Base-by-base conservation (phyloP, 1,140 invertebrate genomes). In the Eupristina koningsbergeri region DNA sequence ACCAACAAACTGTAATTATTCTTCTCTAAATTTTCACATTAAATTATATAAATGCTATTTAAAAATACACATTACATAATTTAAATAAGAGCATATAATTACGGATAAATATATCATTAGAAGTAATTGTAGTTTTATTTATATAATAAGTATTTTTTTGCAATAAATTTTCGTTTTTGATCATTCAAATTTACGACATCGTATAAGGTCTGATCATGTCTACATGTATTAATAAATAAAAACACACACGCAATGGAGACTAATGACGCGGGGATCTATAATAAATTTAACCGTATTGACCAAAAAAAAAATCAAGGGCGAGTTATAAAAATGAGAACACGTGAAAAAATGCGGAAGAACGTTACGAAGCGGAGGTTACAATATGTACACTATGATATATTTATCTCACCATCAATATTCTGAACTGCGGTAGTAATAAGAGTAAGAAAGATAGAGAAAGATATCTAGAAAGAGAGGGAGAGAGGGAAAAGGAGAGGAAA, bases 111-210 rank as follows among this genome's bases (percentile, higher is more conserved):
- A 8, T 11, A 8, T 34, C 34, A 8, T 9, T 3, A 19, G 41
- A 75, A 74, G n/a, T 50, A 75, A 50, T 75, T 75, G n/a, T 7
- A 34, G 1, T 11, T n/a, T 53, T 75, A 75, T 75, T 75, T 75
- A 34, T 17, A 26, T 75, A 34, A 22, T 0, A 53, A 31, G 45
- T 19, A 0, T 47, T 26, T 34, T 0, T 34, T 67, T 67, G 36
- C 39, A 19, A n/a, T 34, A 15, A 41, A 15, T n/a, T 79, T 79
- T 47, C 64, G 67, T 47, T 45, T 64, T 31, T 22, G 61, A 79
- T 79, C 64, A 79, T 67, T 50, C 61, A 47, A 67, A 67, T 47
- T 67, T 47, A 79, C 11, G 77, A 45, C 1, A 6, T 13, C 9
- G 41, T 15, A 13, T 45, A 75, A 17, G 6, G 3, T 9, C 15